Evolutionary conservation across 2,888 invertebrate genomes (phyloP), one percentile per base, ranked within the genome.

Genomic region (Cantharis nigra): DNA sequence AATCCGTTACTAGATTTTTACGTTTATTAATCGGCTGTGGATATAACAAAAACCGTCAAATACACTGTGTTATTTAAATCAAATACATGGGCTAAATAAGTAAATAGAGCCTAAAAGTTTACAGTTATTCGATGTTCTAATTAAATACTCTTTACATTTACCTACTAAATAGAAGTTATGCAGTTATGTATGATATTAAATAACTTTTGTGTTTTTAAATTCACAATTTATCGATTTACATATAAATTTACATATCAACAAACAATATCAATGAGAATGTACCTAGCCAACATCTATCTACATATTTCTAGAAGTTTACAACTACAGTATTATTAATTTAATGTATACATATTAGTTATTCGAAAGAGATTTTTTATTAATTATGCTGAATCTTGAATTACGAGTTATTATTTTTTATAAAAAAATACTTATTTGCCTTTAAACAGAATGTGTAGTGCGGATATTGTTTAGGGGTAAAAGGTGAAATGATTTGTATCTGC

Each of bases 1-100:
- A n/a, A n/a, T 7, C n/a, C n/a, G 7, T n/a, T 13, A 49, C n/a
- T 49, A 49, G 9, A n/a, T 5, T 70, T 70, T 67, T 64, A 73
- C 73, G 73, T 78, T 76, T 76, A 63, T 73, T 75, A 78, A 78
- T 78, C 74, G 77, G 79, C 79, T 79, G 79, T 79, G 79, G 74
- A 75, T 77, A 77, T 70, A 76, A 72, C 62, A 79, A 75, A 79
- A 74, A 72, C 77, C 79, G 79, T 79, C 79, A 79, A 79, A 79
- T 79, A 75, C 77, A 75, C 79, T 79, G 79, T 79, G 79, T 77
- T 79, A 79, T 64, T 28, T 72, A 64, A 76, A 78, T 78, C 74
- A 77, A 72, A 77, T 9, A 7, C 75, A 72, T 63, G 76, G 70
- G 77, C 77, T 77, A 70, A 72, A 71, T 11, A 76, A 64, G 30